Base-by-base conservation (phyloP, 1,140 invertebrate species). In the Drosophila repletoides region DNA sequence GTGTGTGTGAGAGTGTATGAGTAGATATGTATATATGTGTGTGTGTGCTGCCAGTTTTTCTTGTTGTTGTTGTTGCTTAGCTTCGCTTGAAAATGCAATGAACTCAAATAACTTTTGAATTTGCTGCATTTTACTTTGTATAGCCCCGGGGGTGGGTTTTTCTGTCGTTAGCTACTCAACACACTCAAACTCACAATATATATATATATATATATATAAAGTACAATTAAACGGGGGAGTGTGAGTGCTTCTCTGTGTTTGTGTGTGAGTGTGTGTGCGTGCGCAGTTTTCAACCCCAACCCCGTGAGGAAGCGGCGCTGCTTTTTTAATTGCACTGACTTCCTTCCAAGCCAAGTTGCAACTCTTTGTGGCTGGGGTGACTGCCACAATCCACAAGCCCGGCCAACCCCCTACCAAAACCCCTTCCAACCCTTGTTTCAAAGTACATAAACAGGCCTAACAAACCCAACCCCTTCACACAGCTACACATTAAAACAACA, bases 31-130 rank as follows among this genome's bases (percentile, higher is more conserved):
- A 14, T 58, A 26, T 55, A 7, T 61, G 17, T 48, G 34, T 53
- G 17, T 53, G 63, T 53, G 51, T 59, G 53, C 55, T 66, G 31
- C 38, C 56, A 46, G 46, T 67, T 58, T 64, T 53, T 60, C 46
- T 72, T 26, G 36, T 40, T 61, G 53, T 49, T 61, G 60, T 68
- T 81, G 60, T 76, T 87, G 76, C 71, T 79, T 79, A 79, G 75
- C 63, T 74, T 84, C 64, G 75, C 71, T 88, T 79, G 83, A 83
- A 88, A 88, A 88, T 88, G 84, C 84, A 88, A 88, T 88, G 84
- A 88, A 88, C 84, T 88, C 84, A 83, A 88, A 87, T 87, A 87
- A 87, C 81, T 87, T 88, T 86, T 86, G 80, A 86, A 86, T 86
- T 86, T 86, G 72, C 80, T 86, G 80, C 80, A 86, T 86, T 86